phyloP scores from a whole-genome alignment of 1,140 invertebrate species.

The Gonatopus flavifemur region DNA sequence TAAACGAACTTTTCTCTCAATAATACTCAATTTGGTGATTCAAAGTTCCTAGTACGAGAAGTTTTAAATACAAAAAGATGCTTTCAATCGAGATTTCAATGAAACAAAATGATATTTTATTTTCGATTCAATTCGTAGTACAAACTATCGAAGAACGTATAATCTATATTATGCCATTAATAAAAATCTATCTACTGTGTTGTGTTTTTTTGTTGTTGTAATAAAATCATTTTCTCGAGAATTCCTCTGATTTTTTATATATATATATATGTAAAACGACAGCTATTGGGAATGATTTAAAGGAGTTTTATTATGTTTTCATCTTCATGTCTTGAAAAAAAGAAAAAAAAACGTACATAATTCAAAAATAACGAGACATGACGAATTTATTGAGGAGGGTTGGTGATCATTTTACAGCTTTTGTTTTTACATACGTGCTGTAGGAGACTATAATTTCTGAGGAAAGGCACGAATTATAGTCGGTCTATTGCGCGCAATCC shows the following conservation, averaged over 20 bases:
- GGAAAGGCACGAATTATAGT: conserved; percentile 33
- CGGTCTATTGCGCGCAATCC: conserved; percentile 19
- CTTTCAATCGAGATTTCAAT: background rate
- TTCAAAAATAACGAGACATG: too few relatives aligned
- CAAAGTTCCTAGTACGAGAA: too few relatives aligned
- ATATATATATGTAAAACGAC: conserved; percentile 39
- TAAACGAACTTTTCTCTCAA: too few relatives aligned
- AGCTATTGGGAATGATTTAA: conserved; percentile 45
- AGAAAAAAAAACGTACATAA: too few relatives aligned
- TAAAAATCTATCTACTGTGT: conserved; percentile 45
- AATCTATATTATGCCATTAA: conserved; percentile 27
- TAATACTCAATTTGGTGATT: background rate
- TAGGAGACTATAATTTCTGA: conserved; percentile 4
- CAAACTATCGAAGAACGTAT: conserved; percentile 5
- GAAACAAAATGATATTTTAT: too few relatives aligned
- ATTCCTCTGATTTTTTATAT: conserved; percentile 22
- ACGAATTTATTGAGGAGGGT: too few relatives aligned
- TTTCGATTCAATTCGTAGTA: background rate
- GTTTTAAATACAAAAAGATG: background rate
- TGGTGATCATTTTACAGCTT: background rate
- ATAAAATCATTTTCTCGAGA: conserved; percentile 19
- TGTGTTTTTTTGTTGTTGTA: conserved; percentile 16
- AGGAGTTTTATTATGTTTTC: too few relatives aligned
- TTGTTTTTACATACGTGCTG: background rate
- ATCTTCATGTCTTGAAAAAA: conserved; percentile 16